phyloP scores from a whole-genome alignment of 2,888 invertebrate species.

The Lithophane socia region DNA sequence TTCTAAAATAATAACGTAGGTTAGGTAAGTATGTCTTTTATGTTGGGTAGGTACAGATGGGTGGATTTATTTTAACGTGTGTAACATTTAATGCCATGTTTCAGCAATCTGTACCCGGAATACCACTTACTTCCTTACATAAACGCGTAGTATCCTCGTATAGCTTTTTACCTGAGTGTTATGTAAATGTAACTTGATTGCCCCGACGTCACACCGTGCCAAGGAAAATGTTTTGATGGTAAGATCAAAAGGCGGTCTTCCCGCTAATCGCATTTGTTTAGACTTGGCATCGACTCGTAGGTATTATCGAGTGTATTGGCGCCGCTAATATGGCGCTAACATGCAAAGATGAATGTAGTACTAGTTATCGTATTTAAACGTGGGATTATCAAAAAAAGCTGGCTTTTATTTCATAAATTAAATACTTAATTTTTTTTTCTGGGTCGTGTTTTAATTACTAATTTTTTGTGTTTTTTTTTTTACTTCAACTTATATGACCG shows the following conservation, averaged over 20 bases:
- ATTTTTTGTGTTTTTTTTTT: background rate
- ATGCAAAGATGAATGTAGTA: background rate
- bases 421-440: too few relatives aligned
- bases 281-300: conserved; percentile 40
- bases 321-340: conserved; percentile 57
- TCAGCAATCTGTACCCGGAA: background rate
- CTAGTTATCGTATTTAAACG: background rate
- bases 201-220: conserved; percentile 17
- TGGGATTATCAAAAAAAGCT: background rate
- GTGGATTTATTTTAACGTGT: background rate
- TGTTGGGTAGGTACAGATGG: background rate
- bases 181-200: conserved; percentile 14
- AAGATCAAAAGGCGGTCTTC: conserved; percentile 69
- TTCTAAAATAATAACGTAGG: too few relatives aligned
- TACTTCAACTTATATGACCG: background rate
- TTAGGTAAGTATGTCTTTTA: background rate
- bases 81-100: background rate
- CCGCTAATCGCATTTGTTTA: conserved; percentile 68
- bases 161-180: background rate
- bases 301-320: conserved; percentile 41
- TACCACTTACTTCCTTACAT: background rate
- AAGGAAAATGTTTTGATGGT: conserved; percentile 61
- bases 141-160: background rate
- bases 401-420: background rate
- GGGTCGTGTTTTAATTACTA: background rate